Base-by-base conservation (phyloP, 2,888 invertebrate species). In the Parnassius glacialis region DNA sequence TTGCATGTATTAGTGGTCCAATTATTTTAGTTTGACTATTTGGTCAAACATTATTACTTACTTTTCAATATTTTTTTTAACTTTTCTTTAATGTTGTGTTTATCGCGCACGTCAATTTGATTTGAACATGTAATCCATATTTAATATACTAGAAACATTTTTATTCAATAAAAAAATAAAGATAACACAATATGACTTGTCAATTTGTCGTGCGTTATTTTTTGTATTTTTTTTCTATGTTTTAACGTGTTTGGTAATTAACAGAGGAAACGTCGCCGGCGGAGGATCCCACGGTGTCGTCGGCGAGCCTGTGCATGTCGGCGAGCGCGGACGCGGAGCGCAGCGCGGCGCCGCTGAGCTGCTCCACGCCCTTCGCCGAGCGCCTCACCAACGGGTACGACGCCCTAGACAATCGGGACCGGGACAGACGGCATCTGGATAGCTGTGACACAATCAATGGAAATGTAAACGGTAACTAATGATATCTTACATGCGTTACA, bases 281-380 rank as follows among this genome's bases (percentile, higher is more conserved):
- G 65, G 87, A 90, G 62, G 79, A 80, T 64, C 50, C 34, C 45
- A 89, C 90, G 11, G 75, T 88, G 9, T 90, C 90, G 0, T 87
- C 89, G 0, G 89, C 89, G 9, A 90, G 90, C 44, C 72, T 89
- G 0, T 88, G 89, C 71, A 81, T 90, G 83, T 90, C 90, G 3
- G 89, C 90, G 1, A 66, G 71, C 5, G 64, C 72, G 51, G 67
- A 65, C 25, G 44, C 34, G 54, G 70, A 67, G 42, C 48, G 73
- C 45, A n/a, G 65, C 13, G 65, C 61, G 9, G 62, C 64, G 48
- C 82, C 81, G 2, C 61, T 80, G 5, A 71, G 70, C 44, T 75
- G 84, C 47, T 83, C 84, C 34, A 82, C 81, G 64, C 89, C 90
- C 52, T 68, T 83, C 44, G 70, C 65, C 69, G 73, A 63, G 65